Conservation (phyloP, 2,113 vertebrate genomes). For the Mobula hypostoma region DNA sequence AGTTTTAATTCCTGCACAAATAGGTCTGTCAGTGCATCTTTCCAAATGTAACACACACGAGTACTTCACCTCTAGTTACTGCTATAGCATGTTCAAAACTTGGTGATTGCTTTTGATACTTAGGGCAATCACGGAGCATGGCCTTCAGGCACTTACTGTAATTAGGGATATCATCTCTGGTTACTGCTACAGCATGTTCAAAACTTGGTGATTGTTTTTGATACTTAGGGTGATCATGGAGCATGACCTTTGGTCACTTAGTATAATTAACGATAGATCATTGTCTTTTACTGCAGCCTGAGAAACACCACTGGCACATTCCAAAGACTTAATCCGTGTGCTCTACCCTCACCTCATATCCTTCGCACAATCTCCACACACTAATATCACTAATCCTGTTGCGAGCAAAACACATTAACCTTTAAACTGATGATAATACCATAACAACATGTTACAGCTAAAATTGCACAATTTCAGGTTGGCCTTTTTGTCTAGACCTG, state of each 20-base stretch:
- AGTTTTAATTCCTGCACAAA: neutral
- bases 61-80: neutral
- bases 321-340: neutral
- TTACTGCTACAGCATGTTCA: neutral
- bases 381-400: neutral
- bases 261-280: neutral
- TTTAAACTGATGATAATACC: neutral
- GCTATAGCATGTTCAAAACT: neutral
- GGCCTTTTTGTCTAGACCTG: neutral
- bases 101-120: neutral
- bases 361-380: no score
- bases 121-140: neutral
- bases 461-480: constrained; percentile 24
- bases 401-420: neutral
- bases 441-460: neutral
- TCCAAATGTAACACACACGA: neutral
- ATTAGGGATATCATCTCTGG: neutral
- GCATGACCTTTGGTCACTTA: neutral
- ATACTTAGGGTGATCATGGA: neutral
- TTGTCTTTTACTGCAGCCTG: neutral
- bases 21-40: neutral
- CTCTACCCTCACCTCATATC: neutral
- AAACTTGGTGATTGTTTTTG: neutral
- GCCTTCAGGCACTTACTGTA: neutral
- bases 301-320: neutral